Evolutionary conservation across 2,113 vertebrate genomes (phyloP).

Genomic region (Lasiurus borealis): DNA sequence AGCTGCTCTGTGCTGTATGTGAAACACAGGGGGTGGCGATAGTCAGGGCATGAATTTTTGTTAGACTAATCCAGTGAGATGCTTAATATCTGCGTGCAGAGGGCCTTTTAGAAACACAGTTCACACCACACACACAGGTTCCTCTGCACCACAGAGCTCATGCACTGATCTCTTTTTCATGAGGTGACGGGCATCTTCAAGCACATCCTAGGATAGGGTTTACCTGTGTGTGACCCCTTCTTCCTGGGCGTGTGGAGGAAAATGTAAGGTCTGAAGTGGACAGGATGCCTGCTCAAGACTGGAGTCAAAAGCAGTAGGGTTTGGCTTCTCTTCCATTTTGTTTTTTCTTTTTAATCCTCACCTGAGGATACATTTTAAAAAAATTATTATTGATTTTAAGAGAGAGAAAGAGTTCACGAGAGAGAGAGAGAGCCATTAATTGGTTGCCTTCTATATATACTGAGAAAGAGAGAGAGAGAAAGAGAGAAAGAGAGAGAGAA

Average conservation of each 20-base stretch:
- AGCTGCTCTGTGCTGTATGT: accelerated
- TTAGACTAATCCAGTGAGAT: accelerated
- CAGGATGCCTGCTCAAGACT: accelerated
- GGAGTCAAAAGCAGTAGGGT: accelerated
- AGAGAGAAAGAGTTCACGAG: too few species aligned
- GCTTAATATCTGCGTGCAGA: background rate
- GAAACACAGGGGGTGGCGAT: background rate
- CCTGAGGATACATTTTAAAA: background rate
- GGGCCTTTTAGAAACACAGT: accelerated
- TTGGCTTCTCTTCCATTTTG: background rate
- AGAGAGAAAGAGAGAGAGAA: background rate
- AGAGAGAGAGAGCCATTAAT: background rate
- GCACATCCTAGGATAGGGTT: accelerated
- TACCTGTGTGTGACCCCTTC: too few species aligned
- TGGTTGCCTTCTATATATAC: background rate
- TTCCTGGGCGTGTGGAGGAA: accelerated
- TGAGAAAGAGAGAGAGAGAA: background rate
- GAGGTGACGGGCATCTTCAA: accelerated
- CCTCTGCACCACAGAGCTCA: accelerated
- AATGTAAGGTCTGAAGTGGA: accelerated
- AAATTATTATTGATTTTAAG: background rate
- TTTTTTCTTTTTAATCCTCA: background rate
- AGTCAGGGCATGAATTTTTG: accelerated
- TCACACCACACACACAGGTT: too few species aligned
- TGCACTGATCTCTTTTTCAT: accelerated